Evolutionary conservation across 2,797 vertebrate genomes (phyloP), one percentile per base, ranked within the genome.

Genomic region (Erethizon dorsatum): DNA sequence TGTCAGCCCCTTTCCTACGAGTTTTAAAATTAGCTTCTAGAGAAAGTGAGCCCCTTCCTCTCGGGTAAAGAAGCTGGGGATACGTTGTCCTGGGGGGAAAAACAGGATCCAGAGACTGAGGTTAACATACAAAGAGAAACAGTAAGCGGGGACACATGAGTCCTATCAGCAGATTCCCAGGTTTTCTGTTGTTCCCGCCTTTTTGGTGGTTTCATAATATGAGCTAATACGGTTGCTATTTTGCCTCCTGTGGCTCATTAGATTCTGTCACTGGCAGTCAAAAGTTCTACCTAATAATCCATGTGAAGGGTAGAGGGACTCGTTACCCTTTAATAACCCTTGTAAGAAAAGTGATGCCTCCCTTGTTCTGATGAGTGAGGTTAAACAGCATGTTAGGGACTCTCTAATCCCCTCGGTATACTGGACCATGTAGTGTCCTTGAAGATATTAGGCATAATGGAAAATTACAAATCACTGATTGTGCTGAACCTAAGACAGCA

Each of bases 1-100:
- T 0, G 1, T 56, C 24, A 89, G 56, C 65, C 71, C 54, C 33
- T 94, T 79, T 33, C 41, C n/a, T 33, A 82, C 52, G 14, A 47
- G 18, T 87, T 75, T 71, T 86, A 12, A 69, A 82, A 33, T 50
- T 77, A 56, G 47, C 13, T 50, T 63, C 61, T 45, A 50, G 37
- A 96, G 31, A 79, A 93, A 91, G 83, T 61, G 10, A 71, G 65
- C 54, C 14, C 26, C 67, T 78, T 83, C 22, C 78, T 65, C 47
- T 79, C 20, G 15, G 69, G 18, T 11, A 69, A 50, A 91, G 61
- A 78, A 83, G 31, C 61, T 71, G 22, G 54, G 37, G 18, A n/a
- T 54, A 52, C 11, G 13, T 63, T 52, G 20, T 20, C 31, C 28
- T 54, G 47, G 26, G 17, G 17, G 45, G 90, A 9, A 50, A 75